phyloP scores from a whole-genome alignment of 2,888 invertebrate species.

The Conops quadrifasciatus region DNA sequence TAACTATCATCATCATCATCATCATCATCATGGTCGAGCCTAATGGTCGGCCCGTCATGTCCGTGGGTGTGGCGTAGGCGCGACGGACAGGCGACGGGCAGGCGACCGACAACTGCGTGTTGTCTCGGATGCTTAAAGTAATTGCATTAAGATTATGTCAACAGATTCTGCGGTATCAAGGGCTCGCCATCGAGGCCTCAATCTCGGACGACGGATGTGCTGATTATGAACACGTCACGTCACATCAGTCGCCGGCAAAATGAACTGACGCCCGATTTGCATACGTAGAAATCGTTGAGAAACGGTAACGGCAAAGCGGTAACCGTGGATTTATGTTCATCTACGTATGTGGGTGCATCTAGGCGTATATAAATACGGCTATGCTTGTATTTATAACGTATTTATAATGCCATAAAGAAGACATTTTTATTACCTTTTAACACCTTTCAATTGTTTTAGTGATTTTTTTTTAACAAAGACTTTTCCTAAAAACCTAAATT shows the following conservation, averaged over 20 bases:
- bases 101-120: neutral
- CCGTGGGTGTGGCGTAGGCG: too few species aligned
- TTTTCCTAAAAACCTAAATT: too few species aligned
- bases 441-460: too few species aligned
- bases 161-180: conserved; percentile 12
- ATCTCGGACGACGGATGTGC: conserved; percentile 4
- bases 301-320: neutral
- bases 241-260: conserved; percentile 2
- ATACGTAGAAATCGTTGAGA: neutral
- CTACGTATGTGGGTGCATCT: too few species aligned
- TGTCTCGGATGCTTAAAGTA: neutral
- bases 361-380: too few species aligned
- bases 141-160: conserved; percentile 30
- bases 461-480: too few species aligned
- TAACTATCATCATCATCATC: too few species aligned
- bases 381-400: too few species aligned
- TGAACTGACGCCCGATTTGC: neutral
- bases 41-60: too few species aligned
- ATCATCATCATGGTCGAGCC: too few species aligned
- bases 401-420: too few species aligned
- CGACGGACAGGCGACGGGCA: neutral
- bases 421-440: too few species aligned
- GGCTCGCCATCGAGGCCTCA: neutral
- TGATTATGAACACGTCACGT: conserved; percentile 19
- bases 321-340: neutral